Evolutionary conservation across 2,888 invertebrate species (phyloP).

Genomic region (Trichacis sp.): DNA sequence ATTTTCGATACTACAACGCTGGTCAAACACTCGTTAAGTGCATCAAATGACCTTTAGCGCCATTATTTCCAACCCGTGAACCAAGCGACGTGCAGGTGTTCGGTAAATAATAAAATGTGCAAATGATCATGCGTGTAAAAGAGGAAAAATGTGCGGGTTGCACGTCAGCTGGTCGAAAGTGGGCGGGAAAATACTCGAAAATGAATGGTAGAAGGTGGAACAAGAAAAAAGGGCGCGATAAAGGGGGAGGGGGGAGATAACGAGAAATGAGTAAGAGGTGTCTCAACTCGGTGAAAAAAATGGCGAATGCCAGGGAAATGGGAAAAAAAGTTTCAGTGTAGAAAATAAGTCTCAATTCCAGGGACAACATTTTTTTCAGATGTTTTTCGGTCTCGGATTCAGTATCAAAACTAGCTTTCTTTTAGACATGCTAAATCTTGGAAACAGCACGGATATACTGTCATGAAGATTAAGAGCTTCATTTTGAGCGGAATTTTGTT

Average conservation of each 20-base stretch:
- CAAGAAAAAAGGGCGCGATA: slow-evolving; percentile 17
- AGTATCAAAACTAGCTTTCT: no score
- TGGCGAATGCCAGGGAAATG: no score
- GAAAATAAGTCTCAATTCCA: no score
- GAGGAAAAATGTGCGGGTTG: slow-evolving; percentile 35
- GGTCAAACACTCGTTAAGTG: slow-evolving; percentile 47
- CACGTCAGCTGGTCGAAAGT: slow-evolving; percentile 38
- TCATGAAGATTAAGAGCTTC: no score
- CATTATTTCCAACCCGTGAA: slow-evolving; percentile 38
- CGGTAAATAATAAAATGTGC: slow-evolving; percentile 49
- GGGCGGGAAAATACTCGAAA: slow-evolving; percentile 33
- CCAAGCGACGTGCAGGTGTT: slow-evolving; percentile 21
- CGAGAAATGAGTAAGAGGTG: slow-evolving; percentile 18
- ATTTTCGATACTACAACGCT: slow-evolving; percentile 31
- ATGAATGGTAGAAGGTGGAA: slow-evolving; percentile 18
- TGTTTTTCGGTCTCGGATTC: no score
- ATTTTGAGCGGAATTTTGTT: no score
- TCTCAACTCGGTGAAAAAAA: slow-evolving; percentile 9
- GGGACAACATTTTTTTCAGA: no score
- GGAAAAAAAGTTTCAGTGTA: no score
- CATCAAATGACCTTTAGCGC: slow-evolving; percentile 48
- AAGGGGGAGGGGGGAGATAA: slow-evolving; percentile 10
- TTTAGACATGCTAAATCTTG: no score
- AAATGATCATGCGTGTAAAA: slow-evolving; percentile 40
- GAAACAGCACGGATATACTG: no score